Percentiles rank a stretch among this genome's conserved stretches.
Evolutionary conservation across 2,113 vertebrate species (phyloP).

Genomic region (Indicator maculatus): DNA sequence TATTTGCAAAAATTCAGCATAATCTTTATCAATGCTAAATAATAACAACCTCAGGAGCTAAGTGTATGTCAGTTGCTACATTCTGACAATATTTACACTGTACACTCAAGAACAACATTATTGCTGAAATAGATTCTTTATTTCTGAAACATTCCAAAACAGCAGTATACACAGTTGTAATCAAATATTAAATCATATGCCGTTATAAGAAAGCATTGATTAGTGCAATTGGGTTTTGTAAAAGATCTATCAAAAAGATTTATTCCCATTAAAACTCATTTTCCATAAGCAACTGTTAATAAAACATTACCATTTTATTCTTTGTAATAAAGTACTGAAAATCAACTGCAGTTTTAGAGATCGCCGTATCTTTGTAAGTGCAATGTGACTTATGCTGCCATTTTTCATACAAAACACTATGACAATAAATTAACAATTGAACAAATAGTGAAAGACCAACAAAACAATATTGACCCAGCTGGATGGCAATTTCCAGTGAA

Average conservation of each 20-base stretch:
- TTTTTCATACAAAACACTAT: conserved; percentile 74
- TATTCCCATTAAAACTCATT: conserved; percentile 82
- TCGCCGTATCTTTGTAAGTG: conserved; percentile 73
- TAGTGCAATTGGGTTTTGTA: conserved; percentile 86
- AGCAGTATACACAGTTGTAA: conserved; percentile 81
- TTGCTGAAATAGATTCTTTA: conserved; percentile 87
- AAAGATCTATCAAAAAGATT: conserved; percentile 87
- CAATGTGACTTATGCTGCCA: conserved; percentile 63
- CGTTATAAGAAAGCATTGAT: conserved; percentile 84
- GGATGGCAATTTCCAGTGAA: conserved; percentile 68
- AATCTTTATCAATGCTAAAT: not conserved
- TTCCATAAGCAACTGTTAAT: conserved; percentile 81
- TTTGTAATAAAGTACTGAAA: conserved; percentile 81
- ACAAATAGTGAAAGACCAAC: conserved; percentile 65
- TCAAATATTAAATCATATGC: conserved; percentile 80
- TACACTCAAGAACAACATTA: conserved; percentile 59
- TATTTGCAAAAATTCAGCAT: not conserved
- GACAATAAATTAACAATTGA: conserved; percentile 80
- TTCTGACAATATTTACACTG: not conserved
- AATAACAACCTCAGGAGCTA: not conserved
- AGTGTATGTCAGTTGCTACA: not conserved
- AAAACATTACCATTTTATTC: conserved; percentile 79
- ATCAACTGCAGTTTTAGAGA: conserved; percentile 63
- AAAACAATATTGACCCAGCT: conserved; percentile 65
- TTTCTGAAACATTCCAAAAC: conserved; percentile 86